Base-by-base conservation (phyloP, 2,888 invertebrate genomes). In the Erebia epiphron region DNA sequence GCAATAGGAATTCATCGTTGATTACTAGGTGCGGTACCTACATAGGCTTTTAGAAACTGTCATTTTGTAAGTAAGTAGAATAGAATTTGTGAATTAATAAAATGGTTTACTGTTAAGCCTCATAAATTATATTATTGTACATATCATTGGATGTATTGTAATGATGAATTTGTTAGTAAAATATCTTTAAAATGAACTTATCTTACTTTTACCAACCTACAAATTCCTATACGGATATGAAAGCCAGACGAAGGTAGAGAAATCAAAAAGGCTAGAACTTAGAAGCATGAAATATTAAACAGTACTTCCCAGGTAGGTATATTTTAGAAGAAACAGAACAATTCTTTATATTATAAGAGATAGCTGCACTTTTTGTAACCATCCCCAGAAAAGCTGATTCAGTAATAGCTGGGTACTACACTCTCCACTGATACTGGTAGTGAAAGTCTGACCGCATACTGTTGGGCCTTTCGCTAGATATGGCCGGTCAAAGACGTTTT, bases 111-210 rank as follows among this genome's bases (percentile, higher is more conserved):
- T 56, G 67, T 74, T 35, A 35, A 69, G 64, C 52, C n/a, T 10
- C n/a, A 16, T 70, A 70, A 70, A 57, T 69, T 66, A 69, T 69
- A 71, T 72, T 76, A 73, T 72, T 78, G 75, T 77, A 77, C 72
- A 78, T 76, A 75, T 75, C 75, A 73, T 64, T 70, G 43, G 68
- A 70, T 69, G 71, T 54, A 74, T 68, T 69, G 54, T 68, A 75
- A 73, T 74, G 54, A 67, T 68, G 50, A 73, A 70, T 70, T 72
- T 74, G 73, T 73, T 76, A 74, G 7, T 69, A 75, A 73, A 75
- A 46, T 73, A 21, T 18, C 58, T 26, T 50, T 46, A 14, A 65
- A 60, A 66, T 57, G 50, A 41, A 41, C 43, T 41, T 14, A 46
- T 35, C 56, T 63, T 21, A 66, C 68, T 65, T 60, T 41, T 21